Evolutionary conservation across 2,797 vertebrate species (phyloP).

Genomic region (Crypturellus tataupa): DNA sequence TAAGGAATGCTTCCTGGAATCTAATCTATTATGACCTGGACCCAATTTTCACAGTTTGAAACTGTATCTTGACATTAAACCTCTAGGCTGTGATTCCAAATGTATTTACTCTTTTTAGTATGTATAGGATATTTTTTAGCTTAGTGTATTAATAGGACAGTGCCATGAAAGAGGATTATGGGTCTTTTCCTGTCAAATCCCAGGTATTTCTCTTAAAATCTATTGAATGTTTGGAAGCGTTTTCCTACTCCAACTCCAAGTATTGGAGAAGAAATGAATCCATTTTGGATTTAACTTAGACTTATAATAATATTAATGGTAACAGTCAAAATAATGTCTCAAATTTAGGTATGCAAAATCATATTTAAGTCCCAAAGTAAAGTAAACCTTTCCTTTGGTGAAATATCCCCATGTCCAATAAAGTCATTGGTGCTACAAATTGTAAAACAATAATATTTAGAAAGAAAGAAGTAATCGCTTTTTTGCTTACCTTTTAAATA

Average conservation of each 20-base stretch:
- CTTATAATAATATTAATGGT: not conserved
- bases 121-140: constrained; percentile 13
- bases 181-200: not conserved
- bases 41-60: not conserved
- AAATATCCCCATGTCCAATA: not conserved
- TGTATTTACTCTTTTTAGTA: not conserved
- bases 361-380: not conserved
- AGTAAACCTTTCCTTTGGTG: not conserved
- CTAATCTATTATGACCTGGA: not conserved
- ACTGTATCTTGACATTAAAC: constrained; percentile 8
- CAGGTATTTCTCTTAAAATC: not conserved
- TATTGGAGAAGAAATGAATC: not conserved
- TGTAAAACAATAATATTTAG: not conserved
- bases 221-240: not conserved
- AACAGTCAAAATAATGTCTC: not conserved
- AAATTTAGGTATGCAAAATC: not conserved
- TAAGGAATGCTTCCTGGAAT: not conserved
- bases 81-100: constrained; percentile 20
- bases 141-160: not conserved
- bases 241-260: not conserved
- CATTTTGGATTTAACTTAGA: not conserved
- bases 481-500: not conserved
- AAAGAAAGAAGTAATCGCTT: not conserved
- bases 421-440: not conserved
- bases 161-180: not conserved